Percentiles rank a stretch among this genome's conserved stretches.
phyloP scores from a whole-genome alignment of 92 coral and sea anemone genomes.

The Bergia puertoricense region DNA sequence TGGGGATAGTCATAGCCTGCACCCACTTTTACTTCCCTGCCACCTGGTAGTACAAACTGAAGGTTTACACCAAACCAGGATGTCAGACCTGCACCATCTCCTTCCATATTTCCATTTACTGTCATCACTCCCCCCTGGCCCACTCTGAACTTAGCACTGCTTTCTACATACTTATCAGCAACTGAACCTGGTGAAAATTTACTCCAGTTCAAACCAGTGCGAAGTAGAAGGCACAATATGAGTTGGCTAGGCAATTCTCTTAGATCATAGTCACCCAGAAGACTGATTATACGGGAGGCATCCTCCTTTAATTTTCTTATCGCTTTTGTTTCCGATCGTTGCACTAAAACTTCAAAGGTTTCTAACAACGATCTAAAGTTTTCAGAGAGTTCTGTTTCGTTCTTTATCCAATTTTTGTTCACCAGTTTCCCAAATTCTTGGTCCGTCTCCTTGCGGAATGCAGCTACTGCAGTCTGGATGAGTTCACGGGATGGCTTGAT shows the following conservation, averaged over 20 bases:
- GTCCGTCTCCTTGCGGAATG: conserved; percentile 8
- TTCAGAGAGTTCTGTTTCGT: background rate
- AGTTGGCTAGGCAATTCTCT: conserved; percentile 14
- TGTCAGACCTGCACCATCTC: conserved; percentile 35
- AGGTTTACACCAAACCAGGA: conserved; percentile 42
- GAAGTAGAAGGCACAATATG: conserved; percentile 34
- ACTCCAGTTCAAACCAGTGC: conserved; percentile 47
- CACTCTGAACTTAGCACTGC: conserved; percentile 37
- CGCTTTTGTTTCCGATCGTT: conserved; percentile 35
- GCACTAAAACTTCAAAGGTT: conserved; percentile 8
- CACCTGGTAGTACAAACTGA: conserved; percentile 45
- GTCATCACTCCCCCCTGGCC: conserved; percentile 15
- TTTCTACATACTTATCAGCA: conserved; percentile 40
- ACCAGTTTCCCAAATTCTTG: conserved; percentile 14
- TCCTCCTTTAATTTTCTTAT: background rate
- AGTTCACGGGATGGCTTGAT: conserved; percentile 21
- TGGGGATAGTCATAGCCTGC: background rate
- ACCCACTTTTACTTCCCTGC: conserved; percentile 3
- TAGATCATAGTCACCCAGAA: background rate
- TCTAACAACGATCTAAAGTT: conserved; percentile 14
- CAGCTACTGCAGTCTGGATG: conserved; percentile 28
- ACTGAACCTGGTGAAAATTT: conserved; percentile 18
- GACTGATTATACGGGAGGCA: conserved; percentile 1
- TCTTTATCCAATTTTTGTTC: conserved; percentile 20
- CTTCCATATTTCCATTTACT: conserved; percentile 35